A percentile compares a stretch with the other conserved stretches of the same genome.
These are phyloP conservation scores for Peromyscus californicus DNA, from an alignment of 2,113 vertebrate genomes.

Conservation along the genomic window DNA sequence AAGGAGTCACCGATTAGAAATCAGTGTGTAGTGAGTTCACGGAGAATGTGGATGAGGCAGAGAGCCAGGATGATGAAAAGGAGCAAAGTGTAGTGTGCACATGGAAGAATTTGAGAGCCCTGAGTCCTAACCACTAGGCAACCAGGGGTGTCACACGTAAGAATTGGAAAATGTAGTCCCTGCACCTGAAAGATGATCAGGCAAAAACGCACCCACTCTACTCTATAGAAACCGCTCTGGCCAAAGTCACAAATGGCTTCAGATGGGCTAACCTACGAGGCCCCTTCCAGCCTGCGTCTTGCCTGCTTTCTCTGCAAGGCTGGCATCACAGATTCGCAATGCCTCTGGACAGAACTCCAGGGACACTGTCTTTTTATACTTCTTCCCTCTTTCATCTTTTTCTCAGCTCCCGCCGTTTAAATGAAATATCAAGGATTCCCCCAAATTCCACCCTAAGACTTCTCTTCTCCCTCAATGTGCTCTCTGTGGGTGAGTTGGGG, in stretches of 20 bases:
- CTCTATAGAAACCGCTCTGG: not conserved
- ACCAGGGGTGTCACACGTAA: not conserved
- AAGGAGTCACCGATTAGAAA: not conserved
- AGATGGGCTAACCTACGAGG: not conserved
- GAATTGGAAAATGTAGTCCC: not conserved
- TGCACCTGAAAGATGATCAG: not conserved
- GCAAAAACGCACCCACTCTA: not conserved
- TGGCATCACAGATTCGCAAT: rapidly evolving
- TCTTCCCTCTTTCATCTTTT: not conserved
- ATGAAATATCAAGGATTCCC: not conserved
- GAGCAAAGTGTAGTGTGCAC: not conserved
- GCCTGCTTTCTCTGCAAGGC: not conserved
- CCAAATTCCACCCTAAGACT: not conserved
- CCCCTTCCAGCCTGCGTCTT: not conserved
- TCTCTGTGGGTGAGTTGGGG: not conserved
- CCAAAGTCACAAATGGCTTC: not conserved
- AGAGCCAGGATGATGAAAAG: not conserved
- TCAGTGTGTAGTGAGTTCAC: not conserved
- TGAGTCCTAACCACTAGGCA: not conserved
- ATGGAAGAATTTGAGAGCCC: no score
- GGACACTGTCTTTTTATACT: not conserved
- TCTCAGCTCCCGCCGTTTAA: not conserved
- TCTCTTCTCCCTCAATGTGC: not conserved
- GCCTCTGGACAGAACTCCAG: not conserved
- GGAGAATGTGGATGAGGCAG: not conserved